Evolutionary conservation across 2,113 vertebrate species (phyloP), one percentile per base, ranked within the genome.

Genomic region (Pomatorhinus ruficollis): DNA sequence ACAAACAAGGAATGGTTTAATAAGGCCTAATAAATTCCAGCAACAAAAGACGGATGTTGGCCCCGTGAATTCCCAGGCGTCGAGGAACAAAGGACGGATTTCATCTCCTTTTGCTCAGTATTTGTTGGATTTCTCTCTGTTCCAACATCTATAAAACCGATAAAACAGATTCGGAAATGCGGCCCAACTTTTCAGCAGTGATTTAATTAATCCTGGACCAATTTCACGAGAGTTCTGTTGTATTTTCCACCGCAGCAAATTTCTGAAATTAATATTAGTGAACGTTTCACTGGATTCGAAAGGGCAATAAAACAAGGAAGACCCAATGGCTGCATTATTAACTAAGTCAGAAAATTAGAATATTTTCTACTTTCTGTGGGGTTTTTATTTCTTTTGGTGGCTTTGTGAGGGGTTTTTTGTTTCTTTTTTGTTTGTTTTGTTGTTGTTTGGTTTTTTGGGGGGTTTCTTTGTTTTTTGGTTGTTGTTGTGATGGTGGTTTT

Each of bases 141-240:
- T 72, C 44, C 68, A 30, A 12, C 5, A 40, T 6, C 52, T 50
- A 5, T 24, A 33, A 80, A 72, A 21, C 9, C 2, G 77, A 39
- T 7, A 15, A 57, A 39, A 33, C 6, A 11, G 17, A 12, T 63
- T 63, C 42, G 15, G n/a, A 77, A 60, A 60, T 1, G 6, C 0
- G 1, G 6, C 44, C 33, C 18, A 35, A 3, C 2, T 24, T 86
- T 83, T 35, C 22, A 69, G 24, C 45, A 11, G 27, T 9, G 50
- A 44, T 54, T 28, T 15, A 40, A 57, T 80, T 44, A 40, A 83
- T 40, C 45, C n/a, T 45, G 45, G 50, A 60, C 31, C 4, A 15
- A 24, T 60, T 76, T 47, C 35, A 52, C 0, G 0, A 12, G n/a
- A 33, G 6, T 56, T 90, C 20, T 0, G 3, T 44, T 65, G 50